Conservation (phyloP, 1,140 invertebrate genomes). For the Apis dorsata region DNA sequence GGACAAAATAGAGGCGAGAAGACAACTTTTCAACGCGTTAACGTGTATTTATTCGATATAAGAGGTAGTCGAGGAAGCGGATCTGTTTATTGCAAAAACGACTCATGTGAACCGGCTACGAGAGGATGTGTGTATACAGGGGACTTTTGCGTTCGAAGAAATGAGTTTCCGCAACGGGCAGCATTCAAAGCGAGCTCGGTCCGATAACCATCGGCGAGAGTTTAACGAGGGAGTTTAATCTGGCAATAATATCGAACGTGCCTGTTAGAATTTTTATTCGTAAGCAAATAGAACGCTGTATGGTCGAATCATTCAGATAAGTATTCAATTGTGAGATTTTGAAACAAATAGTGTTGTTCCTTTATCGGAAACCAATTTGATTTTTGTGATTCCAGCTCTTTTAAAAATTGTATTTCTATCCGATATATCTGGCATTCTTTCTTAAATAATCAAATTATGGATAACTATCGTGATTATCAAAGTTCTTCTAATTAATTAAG, state of each 20-base stretch:
- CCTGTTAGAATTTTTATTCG: background rate
- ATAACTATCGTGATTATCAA: no score
- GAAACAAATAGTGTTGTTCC: no score
- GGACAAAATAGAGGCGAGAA: background rate
- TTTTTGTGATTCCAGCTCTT: no score
- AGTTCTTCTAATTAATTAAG: no score
- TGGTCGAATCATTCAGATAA: no score
- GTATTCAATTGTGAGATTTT: no score
- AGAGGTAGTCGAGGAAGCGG: background rate
- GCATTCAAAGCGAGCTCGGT: background rate
- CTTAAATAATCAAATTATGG: no score
- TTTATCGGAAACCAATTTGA: no score
- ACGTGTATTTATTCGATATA: background rate
- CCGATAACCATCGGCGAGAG: constrained; percentile 24
- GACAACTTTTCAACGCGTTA: background rate
- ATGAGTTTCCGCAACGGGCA: constrained; percentile 10
- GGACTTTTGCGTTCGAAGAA: background rate
- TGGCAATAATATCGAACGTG: constrained; percentile 32
- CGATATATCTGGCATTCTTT: no score
- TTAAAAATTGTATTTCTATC: no score
- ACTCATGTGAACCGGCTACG: background rate
- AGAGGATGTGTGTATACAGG: constrained; percentile 21
- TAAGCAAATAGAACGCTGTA: no score
- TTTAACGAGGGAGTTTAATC: constrained; percentile 32
- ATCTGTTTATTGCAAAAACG: constrained; percentile 12